Evolutionary conservation across 30 jellyfish, hydroid and myxozoan species (phyloP).

Genomic region (Aurelia aurita complex sp. Pacific): DNA sequence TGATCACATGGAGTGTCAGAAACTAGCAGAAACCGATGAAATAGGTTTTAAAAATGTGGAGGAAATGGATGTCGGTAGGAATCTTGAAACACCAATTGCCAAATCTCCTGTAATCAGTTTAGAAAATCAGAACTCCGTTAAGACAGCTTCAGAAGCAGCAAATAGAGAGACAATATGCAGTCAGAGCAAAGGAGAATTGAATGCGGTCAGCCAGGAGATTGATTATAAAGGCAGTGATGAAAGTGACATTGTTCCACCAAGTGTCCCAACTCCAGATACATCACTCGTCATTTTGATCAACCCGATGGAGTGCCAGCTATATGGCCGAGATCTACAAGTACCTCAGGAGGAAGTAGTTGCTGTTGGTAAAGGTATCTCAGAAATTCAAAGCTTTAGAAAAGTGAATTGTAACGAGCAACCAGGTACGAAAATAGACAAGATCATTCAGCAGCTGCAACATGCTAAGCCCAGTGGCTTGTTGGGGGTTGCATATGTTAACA

Average conservation of each 20-base stretch:
- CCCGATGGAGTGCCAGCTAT: constrained; percentile 14
- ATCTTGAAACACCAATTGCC: neutral
- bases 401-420: too few species aligned
- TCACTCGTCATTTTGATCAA: neutral
- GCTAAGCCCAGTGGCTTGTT: too few species aligned
- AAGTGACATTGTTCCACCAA: constrained; percentile 25
- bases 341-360: too few species aligned
- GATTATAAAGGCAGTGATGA: neutral
- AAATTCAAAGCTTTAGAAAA: too few species aligned
- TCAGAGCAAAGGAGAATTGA: neutral
- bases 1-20: too few species aligned
- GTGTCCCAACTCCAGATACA: constrained; percentile 4
- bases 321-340: neutral
- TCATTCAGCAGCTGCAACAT: too few species aligned
- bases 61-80: neutral
- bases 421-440: too few species aligned
- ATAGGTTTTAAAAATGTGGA: neutral
- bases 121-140: neutral
- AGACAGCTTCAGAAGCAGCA: neutral
- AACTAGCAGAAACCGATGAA: neutral
- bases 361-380: too few species aligned
- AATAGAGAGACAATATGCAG: neutral
- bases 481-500: too few species aligned
- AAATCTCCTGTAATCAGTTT: neutral
- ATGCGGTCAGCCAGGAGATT: neutral